A percentile compares a stretch with the other conserved stretches of the same genome.
Conservation (phyloP, 2,113 vertebrate genomes). For the Malurus elegans region DNA sequence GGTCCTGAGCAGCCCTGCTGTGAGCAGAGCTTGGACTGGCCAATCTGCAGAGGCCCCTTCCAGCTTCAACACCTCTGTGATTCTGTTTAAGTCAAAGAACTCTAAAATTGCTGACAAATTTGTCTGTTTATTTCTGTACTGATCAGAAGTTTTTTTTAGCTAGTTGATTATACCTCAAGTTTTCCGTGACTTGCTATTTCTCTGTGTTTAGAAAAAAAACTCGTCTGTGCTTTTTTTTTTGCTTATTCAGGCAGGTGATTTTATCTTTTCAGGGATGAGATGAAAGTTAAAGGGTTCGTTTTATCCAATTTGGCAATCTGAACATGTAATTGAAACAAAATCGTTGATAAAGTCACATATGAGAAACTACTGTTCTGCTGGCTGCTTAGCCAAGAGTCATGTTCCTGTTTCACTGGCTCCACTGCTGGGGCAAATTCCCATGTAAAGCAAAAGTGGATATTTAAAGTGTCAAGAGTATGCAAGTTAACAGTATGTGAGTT, state of each 20-base stretch:
- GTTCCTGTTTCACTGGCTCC: neutral
- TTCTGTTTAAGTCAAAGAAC: neutral
- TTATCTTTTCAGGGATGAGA: constrained; percentile 18
- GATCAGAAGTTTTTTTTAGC: neutral
- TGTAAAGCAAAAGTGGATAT: constrained; percentile 1
- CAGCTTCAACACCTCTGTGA: neutral
- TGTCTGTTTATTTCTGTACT: neutral
- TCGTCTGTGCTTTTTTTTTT: neutral
- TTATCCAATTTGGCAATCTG: constrained; percentile 38
- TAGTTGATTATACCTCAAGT: neutral
- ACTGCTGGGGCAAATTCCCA: neutral
- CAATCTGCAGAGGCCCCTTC: neutral
- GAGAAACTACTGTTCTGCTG: neutral
- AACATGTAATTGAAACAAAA: constrained; percentile 45
- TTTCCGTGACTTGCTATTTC: neutral
- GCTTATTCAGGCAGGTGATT: neutral
- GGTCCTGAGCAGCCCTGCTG: neutral
- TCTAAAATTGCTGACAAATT: neutral
- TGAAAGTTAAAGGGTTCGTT: neutral
- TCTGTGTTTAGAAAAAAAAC: neutral
- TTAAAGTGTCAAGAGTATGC: constrained; percentile 17
- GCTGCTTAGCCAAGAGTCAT: neutral
- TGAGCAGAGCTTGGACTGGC: neutral
- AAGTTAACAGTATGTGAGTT: neutral
- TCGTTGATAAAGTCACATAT: neutral